Conservation (phyloP, 30 jellyfish, hydroid and myxozoan genomes). For the Morbakka virulenta region DNA sequence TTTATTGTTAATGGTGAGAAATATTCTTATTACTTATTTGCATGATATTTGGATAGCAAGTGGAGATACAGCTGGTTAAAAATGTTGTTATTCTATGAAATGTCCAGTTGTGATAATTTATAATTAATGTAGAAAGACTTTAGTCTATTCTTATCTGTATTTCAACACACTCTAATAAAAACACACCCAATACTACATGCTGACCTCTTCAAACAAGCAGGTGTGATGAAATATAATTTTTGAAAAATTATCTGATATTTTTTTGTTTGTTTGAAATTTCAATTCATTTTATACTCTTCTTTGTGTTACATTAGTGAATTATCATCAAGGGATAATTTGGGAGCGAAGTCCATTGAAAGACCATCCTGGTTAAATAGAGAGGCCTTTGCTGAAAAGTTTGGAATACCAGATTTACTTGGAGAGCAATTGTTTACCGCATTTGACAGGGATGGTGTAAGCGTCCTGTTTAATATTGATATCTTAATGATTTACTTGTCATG, state of each 20-base stretch:
- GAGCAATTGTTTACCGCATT: slow-evolving; percentile 84
- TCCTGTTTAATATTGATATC: too few species aligned
- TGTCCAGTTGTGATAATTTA: too few species aligned
- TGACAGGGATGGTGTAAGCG: slow-evolving; percentile 71
- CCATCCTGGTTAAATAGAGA: slow-evolving; percentile 90
- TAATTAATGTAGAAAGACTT: too few species aligned
- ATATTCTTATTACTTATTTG: too few species aligned
- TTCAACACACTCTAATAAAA: too few species aligned
- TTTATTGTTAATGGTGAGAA: too few species aligned
- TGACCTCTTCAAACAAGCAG: neutral
- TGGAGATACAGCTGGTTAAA: too few species aligned
- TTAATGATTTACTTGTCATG: too few species aligned
- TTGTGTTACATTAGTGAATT: slow-evolving; percentile 76
- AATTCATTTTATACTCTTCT: neutral
- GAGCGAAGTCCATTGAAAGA: slow-evolving; percentile 55
- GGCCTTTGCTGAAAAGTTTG: slow-evolving; percentile 69
- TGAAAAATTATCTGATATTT: neutral
- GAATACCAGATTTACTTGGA: slow-evolving; percentile 67
- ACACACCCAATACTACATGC: too few species aligned
- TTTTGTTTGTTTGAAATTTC: neutral
- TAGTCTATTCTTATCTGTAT: too few species aligned
- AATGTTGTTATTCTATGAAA: too few species aligned
- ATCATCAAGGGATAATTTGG: slow-evolving; percentile 47
- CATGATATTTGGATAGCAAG: too few species aligned
- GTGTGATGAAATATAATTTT: neutral